These are phyloP conservation scores for Branchipolynoe longqiensis DNA, from an alignment of 2,888 invertebrate genomes.

Conservation along the genomic window DNA sequence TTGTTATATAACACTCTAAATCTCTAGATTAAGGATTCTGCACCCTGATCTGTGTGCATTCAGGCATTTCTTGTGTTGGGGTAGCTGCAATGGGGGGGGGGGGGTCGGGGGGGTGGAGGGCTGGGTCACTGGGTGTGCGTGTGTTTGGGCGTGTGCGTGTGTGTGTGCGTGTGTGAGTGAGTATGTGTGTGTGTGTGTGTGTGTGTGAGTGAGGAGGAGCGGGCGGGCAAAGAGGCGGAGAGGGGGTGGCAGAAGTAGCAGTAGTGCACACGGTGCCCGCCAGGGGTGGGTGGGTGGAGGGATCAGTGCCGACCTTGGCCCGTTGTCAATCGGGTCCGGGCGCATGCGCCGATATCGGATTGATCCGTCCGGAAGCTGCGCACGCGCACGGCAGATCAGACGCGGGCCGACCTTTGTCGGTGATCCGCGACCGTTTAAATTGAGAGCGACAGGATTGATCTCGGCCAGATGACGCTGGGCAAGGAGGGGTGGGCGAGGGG, in stretches of 20 bases:
- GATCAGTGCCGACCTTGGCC: no score
- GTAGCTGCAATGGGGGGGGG: no score
- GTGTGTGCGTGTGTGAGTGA: background rate
- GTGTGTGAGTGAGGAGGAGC: background rate
- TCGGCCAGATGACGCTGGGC: background rate
- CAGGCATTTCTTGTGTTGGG: no score
- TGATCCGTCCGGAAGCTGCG: slow-evolving; percentile 28
- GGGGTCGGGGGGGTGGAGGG: no score
- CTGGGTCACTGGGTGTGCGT: no score
- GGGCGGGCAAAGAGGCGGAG: background rate
- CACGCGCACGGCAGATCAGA: slow-evolving; percentile 19
- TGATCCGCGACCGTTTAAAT: slow-evolving; percentile 49
- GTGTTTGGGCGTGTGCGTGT: background rate
- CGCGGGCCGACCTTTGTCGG: slow-evolving; percentile 34
- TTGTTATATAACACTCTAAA: no score
- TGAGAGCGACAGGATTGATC: slow-evolving; percentile 52
- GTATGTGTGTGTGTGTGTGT: background rate
- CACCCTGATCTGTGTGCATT: no score
- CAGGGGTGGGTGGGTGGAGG: background rate
- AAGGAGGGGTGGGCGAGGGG: background rate
- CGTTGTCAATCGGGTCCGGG: background rate
- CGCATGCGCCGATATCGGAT: slow-evolving; percentile 28
- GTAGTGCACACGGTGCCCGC: background rate
- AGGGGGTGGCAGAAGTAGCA: background rate
- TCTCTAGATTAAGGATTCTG: no score